Evolutionary conservation across 2,888 invertebrate species (phyloP).

Genomic region (Pristionchus fissidentatus): DNA sequence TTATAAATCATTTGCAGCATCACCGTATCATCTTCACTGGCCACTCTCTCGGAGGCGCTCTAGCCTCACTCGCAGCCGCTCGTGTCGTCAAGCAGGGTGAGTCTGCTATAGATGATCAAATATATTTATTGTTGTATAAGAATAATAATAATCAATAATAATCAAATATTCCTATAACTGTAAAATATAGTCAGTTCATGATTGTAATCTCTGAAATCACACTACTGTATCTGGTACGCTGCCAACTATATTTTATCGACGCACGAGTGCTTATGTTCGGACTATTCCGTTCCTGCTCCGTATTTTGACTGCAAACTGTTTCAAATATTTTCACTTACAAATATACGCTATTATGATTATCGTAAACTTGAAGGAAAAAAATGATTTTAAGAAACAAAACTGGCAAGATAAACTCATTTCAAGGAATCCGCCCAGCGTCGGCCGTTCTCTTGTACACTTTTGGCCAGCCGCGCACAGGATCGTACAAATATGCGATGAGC

Average conservation of each 20-base stretch:
- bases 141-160: too few species aligned
- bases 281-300: too few species aligned
- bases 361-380: background rate
- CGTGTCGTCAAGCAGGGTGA: constrained; percentile 55
- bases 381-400: too few species aligned
- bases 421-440: constrained; percentile 56
- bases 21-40: constrained; percentile 70
- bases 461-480: constrained; percentile 72
- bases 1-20: constrained; percentile 52
- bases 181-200: constrained; percentile 37
- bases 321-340: too few species aligned
- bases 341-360: background rate
- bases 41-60: constrained; percentile 72
- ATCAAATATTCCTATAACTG: constrained; percentile 50
- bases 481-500: constrained; percentile 61
- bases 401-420: too few species aligned
- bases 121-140: background rate
- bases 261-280: too few species aligned
- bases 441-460: constrained; percentile 68
- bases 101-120: background rate
- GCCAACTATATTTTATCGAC: too few species aligned
- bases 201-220: background rate
- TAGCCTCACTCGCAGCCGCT: constrained; percentile 65
- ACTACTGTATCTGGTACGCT: background rate
- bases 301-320: too few species aligned